phyloP scores from a whole-genome alignment of 2,113 vertebrate species.

The Brachyistius frenatus region DNA sequence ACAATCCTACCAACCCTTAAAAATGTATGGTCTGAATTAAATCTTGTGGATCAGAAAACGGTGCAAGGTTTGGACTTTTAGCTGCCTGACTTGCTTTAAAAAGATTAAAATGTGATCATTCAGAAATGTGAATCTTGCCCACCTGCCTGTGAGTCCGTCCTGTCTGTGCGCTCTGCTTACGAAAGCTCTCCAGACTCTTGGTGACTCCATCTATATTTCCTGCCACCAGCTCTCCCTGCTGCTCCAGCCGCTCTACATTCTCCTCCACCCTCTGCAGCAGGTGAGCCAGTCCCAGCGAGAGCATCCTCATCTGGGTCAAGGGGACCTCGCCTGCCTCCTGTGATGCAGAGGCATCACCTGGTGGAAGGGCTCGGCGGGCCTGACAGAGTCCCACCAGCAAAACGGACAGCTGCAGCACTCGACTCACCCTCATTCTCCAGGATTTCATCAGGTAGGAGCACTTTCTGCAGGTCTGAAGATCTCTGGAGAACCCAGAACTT shows the following conservation, averaged over 20 bases:
- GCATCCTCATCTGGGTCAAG: slow-evolving; percentile 52
- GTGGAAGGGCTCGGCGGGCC: background rate
- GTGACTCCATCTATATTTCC: slow-evolving; percentile 28
- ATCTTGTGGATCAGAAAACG: no score
- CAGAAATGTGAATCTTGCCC: slow-evolving; percentile 9
- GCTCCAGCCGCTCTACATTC: slow-evolving; percentile 38
- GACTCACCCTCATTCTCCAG: slow-evolving; percentile 28
- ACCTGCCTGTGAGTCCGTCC: slow-evolving; percentile 61
- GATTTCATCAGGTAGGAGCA: background rate
- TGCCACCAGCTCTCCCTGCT: slow-evolving; percentile 19
- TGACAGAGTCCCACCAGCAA: slow-evolving; percentile 42
- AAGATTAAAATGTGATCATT: background rate
- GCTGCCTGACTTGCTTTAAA: no score
- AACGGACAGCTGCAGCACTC: slow-evolving; percentile 37
- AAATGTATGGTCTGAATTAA: no score
- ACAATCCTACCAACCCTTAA: no score
- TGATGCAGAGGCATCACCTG: background rate
- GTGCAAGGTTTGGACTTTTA: no score
- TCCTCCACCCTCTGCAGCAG: slow-evolving; percentile 57
- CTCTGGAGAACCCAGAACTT: background rate
- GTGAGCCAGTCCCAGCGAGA: slow-evolving; percentile 52
- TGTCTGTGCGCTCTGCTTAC: slow-evolving; percentile 17
- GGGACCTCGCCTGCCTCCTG: slow-evolving; percentile 43
- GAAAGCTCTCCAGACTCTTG: slow-evolving; percentile 42
- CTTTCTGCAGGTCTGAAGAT: background rate